Evolutionary conservation across 2,888 invertebrate species (phyloP).

Genomic region (Parnassius smintheus): DNA sequence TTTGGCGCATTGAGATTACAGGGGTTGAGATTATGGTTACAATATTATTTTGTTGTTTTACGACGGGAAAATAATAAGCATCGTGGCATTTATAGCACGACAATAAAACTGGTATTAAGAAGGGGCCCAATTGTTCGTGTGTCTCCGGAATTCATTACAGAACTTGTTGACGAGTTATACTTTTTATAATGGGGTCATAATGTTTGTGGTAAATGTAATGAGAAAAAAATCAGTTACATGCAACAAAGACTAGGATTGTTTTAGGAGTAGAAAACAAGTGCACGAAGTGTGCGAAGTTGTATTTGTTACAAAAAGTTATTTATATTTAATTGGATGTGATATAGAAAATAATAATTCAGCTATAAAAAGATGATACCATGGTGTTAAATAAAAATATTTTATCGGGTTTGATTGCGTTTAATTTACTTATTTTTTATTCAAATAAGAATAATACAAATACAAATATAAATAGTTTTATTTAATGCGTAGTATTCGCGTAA

Average conservation of each 20-base stretch:
- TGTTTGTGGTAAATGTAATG: not conserved
- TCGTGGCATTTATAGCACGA: conserved; percentile 58
- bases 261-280: conserved; percentile 5
- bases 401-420: no score
- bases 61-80: conserved; percentile 75
- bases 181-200: conserved; percentile 22
- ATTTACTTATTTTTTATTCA: no score
- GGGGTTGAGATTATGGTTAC: conserved; percentile 66
- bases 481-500: no score
- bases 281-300: not conserved
- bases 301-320: no score
- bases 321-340: no score
- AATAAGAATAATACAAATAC: no score
- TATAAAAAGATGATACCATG: no score
- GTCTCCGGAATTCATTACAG: conserved; percentile 38
- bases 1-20: conserved; percentile 57
- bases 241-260: not conserved
- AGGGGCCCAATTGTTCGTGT: conserved; percentile 46
- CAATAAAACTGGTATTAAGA: conserved; percentile 65
- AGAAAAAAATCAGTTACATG: not conserved
- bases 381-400: no score
- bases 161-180: conserved; percentile 30
- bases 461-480: no score
- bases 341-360: no score
- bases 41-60: conserved; percentile 77